These are phyloP conservation scores for Microtus oregoni DNA, from an alignment of 2,113 vertebrate species.

Conservation along the genomic window DNA sequence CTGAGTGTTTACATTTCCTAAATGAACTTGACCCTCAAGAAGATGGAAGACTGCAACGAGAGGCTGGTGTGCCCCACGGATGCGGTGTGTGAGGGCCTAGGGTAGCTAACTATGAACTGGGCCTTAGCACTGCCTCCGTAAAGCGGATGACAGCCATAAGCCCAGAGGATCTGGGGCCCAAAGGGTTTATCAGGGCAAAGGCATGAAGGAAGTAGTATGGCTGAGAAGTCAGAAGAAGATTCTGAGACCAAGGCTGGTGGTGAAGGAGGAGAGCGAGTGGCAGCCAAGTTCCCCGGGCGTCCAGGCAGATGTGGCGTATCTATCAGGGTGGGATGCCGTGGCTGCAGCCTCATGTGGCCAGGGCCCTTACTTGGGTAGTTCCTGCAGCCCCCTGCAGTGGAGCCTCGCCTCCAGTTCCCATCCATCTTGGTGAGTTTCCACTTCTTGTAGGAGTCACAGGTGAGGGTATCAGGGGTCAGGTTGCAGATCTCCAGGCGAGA, in stretches of 20 bases:
- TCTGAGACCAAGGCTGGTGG: background rate
- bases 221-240: background rate
- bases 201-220: background rate
- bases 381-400: constrained; percentile 96
- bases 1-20: background rate
- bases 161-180: background rate
- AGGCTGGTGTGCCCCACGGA: background rate
- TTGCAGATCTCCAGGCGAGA: constrained; percentile 97
- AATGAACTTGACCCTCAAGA: background rate
- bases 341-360: background rate
- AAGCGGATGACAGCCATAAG: fast-evolving
- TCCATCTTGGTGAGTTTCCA: constrained; percentile 94
- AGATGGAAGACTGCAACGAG: too few species aligned
- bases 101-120: background rate
- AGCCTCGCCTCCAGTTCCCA: constrained; percentile 94
- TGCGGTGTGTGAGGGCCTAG: background rate
- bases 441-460: constrained; percentile 90
- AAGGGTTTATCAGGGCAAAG: background rate
- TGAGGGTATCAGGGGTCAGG: constrained; percentile 94
- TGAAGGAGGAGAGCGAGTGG: background rate
- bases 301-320: background rate
- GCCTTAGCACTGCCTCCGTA: fast-evolving
- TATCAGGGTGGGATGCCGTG: background rate
- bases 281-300: background rate
- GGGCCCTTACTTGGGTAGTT: constrained; percentile 90